Conservation (phyloP, 2,797 vertebrate species). For the Meriones psammophilus region DNA sequence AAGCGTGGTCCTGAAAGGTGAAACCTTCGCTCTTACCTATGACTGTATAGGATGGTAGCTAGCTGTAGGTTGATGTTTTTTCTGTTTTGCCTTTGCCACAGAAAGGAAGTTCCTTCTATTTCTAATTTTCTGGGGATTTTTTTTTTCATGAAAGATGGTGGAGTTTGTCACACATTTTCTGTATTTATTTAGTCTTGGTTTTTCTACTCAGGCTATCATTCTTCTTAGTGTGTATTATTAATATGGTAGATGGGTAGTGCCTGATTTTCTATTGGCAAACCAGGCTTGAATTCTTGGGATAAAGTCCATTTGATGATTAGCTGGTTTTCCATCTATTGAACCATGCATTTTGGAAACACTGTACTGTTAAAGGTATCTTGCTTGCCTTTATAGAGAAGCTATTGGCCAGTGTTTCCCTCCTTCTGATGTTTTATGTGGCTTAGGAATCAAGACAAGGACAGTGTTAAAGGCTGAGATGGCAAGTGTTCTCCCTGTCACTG, state of each 20-base stretch:
- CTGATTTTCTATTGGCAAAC: not conserved
- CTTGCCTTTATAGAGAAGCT: not conserved
- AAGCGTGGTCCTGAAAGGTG: not conserved
- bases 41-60: not conserved
- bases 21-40: not conserved
- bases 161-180: not conserved
- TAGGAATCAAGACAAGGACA: not conserved
- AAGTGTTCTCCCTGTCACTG: not conserved
- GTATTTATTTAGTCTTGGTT: not conserved
- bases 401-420: not conserved
- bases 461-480: not conserved
- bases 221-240: not conserved
- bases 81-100: not conserved
- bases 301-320: not conserved
- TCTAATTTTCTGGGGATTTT: not conserved
- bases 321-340: not conserved
- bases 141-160: not conserved
- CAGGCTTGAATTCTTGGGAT: not conserved
- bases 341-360: not conserved
- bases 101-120: not conserved
- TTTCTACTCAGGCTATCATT: not conserved
- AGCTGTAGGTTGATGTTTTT: too few species aligned
- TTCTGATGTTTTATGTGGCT: not conserved
- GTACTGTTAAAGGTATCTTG: not conserved
- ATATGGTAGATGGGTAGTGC: not conserved